Evolutionary conservation across 1,140 invertebrate genomes (phyloP), one percentile per base, ranked within the genome.

Genomic region (Ruditapes philippinarum): DNA sequence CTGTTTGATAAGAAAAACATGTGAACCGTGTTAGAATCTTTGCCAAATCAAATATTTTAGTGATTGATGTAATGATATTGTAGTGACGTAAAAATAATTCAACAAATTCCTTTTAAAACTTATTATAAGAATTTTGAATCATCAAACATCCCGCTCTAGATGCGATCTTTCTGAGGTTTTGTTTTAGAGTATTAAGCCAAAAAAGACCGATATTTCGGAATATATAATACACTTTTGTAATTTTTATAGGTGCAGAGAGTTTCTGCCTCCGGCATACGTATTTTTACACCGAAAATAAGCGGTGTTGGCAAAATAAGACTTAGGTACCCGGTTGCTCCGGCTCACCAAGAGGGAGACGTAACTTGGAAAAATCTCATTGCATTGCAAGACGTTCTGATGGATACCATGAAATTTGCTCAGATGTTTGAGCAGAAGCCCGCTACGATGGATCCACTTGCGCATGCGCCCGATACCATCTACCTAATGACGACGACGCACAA

Each of bases 361-460:
- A 73, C 91, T 5, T 94, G 90, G 85, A 94, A 94, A 65, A 93
- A 95, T 65, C 49, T 95, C 31, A 89, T 93, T 3, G 93, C 94
- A 0, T 88, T 94, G 1, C 92, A 94, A 60, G 93, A 94, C 40
- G 76, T 93, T 12, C 70, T 92, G 22, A 91, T 93, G 91, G 79
- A 92, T 49, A 85, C 89, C 68, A 51, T 84, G 57, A 83, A 74
- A 31, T 80, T 91, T 62, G 28, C 62, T 11, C 62, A 54, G 19
- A 85, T 88, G 51, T 86, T 82, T 38, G 62, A 82, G 36, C 42
- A 86, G 12, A 76, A 65, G 38, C 84, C 82, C 3, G 31, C n/a
- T 40, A 31, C 65, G 31, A 17, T 62, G 19, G 87, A 79, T n/a
- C 38, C 57, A 2, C 57, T 57, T 31, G 28, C 31, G 42, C 45